These are phyloP conservation scores for Pterocles burchelli DNA, from an alignment of 2,113 vertebrate genomes.

Conservation along the genomic window DNA sequence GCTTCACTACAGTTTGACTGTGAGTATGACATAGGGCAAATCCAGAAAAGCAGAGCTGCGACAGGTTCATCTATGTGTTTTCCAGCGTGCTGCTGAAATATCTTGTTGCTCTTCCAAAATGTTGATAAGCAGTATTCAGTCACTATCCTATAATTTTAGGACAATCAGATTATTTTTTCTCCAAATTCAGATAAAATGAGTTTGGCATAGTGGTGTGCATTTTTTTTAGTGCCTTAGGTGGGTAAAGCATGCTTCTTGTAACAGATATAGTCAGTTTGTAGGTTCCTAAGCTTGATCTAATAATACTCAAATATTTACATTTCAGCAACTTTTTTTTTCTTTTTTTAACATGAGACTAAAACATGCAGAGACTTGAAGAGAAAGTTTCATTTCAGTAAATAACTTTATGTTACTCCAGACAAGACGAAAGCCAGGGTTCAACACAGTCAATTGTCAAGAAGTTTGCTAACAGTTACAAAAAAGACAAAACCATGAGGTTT, in stretches of 20 bases:
- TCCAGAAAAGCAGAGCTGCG: background rate
- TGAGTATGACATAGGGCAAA: background rate
- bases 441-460: background rate
- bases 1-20: background rate
- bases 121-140: background rate
- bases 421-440: background rate
- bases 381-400: background rate
- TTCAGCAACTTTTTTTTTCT: background rate
- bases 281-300: background rate
- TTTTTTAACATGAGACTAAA: background rate
- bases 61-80: background rate
- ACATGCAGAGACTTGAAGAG: background rate
- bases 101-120: background rate
- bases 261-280: background rate
- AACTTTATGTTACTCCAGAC: background rate
- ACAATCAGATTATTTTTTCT: background rate
- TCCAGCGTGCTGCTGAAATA: background rate
- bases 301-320: background rate
- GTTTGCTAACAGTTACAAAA: background rate
- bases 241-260: background rate
- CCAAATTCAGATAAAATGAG: background rate
- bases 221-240: background rate
- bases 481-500: background rate
- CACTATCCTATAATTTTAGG: background rate
- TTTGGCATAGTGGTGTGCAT: background rate